Percentiles rank a stretch among this genome's conserved stretches.
These are phyloP conservation scores for Agonopterix subpropinquella DNA, from an alignment of 2,888 invertebrate genomes.

Conservation along the genomic window DNA sequence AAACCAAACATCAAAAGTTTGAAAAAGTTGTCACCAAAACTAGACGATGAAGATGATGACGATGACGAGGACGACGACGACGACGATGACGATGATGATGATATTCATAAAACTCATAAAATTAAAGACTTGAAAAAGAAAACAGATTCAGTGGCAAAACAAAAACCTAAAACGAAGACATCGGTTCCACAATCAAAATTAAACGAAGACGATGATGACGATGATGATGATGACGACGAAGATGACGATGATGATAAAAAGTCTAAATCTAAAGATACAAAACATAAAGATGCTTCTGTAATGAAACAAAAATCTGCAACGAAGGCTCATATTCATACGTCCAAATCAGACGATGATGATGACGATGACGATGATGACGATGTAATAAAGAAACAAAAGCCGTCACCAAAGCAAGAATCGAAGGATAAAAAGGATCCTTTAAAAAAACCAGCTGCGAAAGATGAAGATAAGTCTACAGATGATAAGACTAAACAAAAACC, in stretches of 20 bases:
- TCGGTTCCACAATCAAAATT: background rate
- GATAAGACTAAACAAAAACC: slow-evolving; percentile 7
- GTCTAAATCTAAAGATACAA: slow-evolving; percentile 14
- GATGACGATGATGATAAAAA: slow-evolving; percentile 22
- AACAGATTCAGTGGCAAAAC: background rate
- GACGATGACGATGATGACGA: slow-evolving; percentile 23
- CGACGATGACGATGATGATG: slow-evolving; percentile 12
- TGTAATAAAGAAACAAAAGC: slow-evolving; percentile 12
- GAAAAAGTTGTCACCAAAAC: background rate
- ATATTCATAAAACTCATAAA: slow-evolving; percentile 14
- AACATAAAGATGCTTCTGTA: slow-evolving; percentile 17
- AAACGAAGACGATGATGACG: slow-evolving; percentile 7
- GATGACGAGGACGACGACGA: slow-evolving; percentile 12
- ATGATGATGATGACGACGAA: slow-evolving; percentile 16
- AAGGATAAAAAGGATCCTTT: background rate
- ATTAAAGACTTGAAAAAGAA: slow-evolving; percentile 8
- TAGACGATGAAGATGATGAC: slow-evolving; percentile 11
- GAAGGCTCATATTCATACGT: background rate
- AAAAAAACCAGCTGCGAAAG: slow-evolving; percentile 16
- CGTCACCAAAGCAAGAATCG: slow-evolving; percentile 5
- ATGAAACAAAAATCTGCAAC: background rate
- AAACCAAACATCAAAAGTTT: background rate
- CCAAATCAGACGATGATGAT: slow-evolving; percentile 7
- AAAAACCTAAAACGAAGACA: background rate
- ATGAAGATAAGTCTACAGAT: slow-evolving; percentile 17